Evolutionary conservation across 1,140 invertebrate genomes (phyloP), one percentile per base, ranked within the genome.

Genomic region (Stegodyphus mimosarum): DNA sequence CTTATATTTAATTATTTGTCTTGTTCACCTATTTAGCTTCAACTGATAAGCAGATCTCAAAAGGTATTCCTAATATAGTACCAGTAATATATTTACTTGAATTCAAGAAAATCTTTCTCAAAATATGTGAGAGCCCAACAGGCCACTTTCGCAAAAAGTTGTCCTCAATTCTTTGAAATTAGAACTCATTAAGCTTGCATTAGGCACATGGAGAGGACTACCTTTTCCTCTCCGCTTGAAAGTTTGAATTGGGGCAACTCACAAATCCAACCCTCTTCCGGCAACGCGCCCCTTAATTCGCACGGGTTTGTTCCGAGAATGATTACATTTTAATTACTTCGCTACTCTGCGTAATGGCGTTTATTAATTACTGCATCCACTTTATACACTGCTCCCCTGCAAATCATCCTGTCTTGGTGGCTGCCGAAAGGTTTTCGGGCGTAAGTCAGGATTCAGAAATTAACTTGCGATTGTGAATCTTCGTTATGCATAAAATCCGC

Each of bases 321-420:
- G 76, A 78, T 78, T 69, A 78, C 76, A 69, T 78, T 78, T 78
- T 78, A 78, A 78, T 78, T 78, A 70, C 76, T 7, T 17, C 18
- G 48, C 66, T 78, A 69, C 76, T 69, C n/a, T 17, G 60, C 49
- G 76, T 69, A 78, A 69, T 64, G 64, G 50, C 76, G 76, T 53
- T 69, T 78, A 78, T 78, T 78, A 78, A 78, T 78, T 67, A 78
- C 76, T 78, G 66, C 7, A 7, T 60, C 15, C 55, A 15, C 55
- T 60, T 60, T 60, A 15, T 60, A 15, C 55, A 11, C 9, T 15
- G 55, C 9, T 15, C 55, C 55, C 9, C 55, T 60, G 55, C 55
- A 60, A 60, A 60, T 60, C 55, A 60, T 60, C 55, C 55, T 60
- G 55, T 15, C 55, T 9, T 60, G 55, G 33, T 33, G 33, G 33